Conservation (phyloP, 2,797 vertebrate species). For the Coluber constrictor region DNA sequence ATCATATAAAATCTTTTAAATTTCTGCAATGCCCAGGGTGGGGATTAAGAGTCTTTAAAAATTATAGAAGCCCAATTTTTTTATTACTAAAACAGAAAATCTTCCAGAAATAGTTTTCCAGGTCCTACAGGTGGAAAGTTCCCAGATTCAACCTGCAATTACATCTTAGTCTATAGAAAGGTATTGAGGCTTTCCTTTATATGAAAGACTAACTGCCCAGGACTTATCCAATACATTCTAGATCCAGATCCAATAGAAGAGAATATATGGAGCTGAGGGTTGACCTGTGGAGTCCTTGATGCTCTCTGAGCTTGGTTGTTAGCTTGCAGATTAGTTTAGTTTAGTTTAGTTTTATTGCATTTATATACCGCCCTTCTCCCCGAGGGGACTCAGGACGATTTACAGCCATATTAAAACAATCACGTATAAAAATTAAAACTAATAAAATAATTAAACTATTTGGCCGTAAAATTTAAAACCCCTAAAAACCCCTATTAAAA, state of each 20-base stretch:
- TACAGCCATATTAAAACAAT: too few relatives aligned
- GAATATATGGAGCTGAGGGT: background rate
- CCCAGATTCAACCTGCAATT: background rate
- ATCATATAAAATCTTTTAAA: background rate
- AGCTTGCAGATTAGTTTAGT: too few relatives aligned
- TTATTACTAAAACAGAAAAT: background rate
- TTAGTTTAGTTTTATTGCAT: too few relatives aligned
- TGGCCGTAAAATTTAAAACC: too few relatives aligned
- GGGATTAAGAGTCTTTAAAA: background rate
- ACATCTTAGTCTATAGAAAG: background rate
- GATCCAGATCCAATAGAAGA: background rate
- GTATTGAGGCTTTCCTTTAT: background rate
- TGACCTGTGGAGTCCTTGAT: background rate
- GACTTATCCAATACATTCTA: background rate
- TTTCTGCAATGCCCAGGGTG: background rate
- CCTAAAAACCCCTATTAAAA: too few relatives aligned
- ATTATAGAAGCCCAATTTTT: background rate
- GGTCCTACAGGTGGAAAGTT: background rate
- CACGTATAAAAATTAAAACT: too few relatives aligned
- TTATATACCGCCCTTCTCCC: too few relatives aligned
- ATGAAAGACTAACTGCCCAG: background rate
- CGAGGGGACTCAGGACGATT: too few relatives aligned
- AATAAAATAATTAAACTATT: too few relatives aligned
- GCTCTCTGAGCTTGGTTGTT: background rate
- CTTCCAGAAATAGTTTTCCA: background rate